A percentile compares a stretch with the other conserved stretches of the same genome.
Conservation (phyloP, 2,113 vertebrate genomes). For the Varanus salvator region DNA sequence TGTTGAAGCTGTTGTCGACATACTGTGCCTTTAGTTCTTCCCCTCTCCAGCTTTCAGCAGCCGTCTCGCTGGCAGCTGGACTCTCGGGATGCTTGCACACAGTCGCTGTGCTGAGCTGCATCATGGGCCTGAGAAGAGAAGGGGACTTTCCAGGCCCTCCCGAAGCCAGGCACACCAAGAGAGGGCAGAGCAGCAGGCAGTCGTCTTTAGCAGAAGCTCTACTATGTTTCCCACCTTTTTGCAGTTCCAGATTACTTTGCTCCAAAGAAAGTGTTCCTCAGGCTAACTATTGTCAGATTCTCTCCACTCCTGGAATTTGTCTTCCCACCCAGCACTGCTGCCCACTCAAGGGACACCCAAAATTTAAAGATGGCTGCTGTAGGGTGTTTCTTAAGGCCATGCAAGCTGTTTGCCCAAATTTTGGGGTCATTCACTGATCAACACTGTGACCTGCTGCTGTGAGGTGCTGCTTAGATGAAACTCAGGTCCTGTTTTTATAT, state of each 20-base stretch:
- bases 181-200: background rate
- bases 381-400: too few relatives aligned
- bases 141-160: background rate
- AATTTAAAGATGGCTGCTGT: background rate
- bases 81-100: background rate
- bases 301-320: background rate
- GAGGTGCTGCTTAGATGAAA: slow-evolving; percentile 56
- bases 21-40: too few relatives aligned
- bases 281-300: background rate
- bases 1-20: background rate
- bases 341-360: background rate
- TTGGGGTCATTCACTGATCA: background rate
- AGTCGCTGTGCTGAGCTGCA: background rate
- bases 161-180: background rate
- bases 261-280: background rate
- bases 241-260: background rate
- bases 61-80: background rate
- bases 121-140: background rate
- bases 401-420: background rate
- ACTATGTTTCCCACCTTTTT: background rate
- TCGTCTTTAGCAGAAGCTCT: background rate
- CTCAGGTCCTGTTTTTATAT: slow-evolving; percentile 57
- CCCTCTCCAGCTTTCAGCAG: background rate
- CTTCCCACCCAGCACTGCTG: too few relatives aligned
- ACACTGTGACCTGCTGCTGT: background rate